These are phyloP conservation scores for Sinodicranocentrus sp. DNA, from an alignment of 2,888 invertebrate genomes.

Conservation along the genomic window DNA sequence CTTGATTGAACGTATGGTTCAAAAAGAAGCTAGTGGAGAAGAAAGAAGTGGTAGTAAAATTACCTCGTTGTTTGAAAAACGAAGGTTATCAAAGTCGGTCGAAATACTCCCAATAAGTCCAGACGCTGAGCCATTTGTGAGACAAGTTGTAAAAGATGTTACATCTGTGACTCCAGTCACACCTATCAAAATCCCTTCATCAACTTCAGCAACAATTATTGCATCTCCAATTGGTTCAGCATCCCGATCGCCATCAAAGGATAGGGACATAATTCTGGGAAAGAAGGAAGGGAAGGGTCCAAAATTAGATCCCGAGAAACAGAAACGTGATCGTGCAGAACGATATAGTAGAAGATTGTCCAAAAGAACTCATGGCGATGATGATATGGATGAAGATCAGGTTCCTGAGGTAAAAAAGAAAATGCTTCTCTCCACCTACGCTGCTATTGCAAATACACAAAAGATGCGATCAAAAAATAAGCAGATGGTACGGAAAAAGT, in stretches of 20 bases:
- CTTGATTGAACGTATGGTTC: neutral
- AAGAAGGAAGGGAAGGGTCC: conserved; percentile 76
- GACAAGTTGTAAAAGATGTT: conserved; percentile 55
- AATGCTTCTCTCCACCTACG: conserved; percentile 40
- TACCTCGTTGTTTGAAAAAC: conserved; percentile 56
- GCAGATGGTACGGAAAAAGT: conserved; percentile 11
- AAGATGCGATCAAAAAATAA: conserved; percentile 3
- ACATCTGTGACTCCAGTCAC: conserved; percentile 57
- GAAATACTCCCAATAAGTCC: conserved; percentile 61
- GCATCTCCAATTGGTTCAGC: conserved; percentile 5
- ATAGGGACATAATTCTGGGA: conserved; percentile 5
- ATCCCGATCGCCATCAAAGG: neutral
- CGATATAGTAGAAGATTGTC: conserved; percentile 72
- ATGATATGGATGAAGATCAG: conserved; percentile 72
- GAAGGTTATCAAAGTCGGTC: conserved; percentile 57
- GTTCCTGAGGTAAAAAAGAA: conserved; percentile 54
- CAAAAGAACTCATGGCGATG: conserved; percentile 72
- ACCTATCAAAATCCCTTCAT: conserved; percentile 51
- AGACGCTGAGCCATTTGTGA: conserved; percentile 40
- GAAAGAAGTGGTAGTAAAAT: neutral
- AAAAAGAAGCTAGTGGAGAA: neutral
- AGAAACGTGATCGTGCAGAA: conserved; percentile 77
- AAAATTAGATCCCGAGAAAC: conserved; percentile 77
- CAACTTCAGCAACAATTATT: conserved; percentile 43
- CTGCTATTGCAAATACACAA: conserved; percentile 10